Evolutionary conservation across 1,140 invertebrate genomes (phyloP), one percentile per base, ranked within the genome.

Genomic region (Trichomalopsis sarcophagae): DNA sequence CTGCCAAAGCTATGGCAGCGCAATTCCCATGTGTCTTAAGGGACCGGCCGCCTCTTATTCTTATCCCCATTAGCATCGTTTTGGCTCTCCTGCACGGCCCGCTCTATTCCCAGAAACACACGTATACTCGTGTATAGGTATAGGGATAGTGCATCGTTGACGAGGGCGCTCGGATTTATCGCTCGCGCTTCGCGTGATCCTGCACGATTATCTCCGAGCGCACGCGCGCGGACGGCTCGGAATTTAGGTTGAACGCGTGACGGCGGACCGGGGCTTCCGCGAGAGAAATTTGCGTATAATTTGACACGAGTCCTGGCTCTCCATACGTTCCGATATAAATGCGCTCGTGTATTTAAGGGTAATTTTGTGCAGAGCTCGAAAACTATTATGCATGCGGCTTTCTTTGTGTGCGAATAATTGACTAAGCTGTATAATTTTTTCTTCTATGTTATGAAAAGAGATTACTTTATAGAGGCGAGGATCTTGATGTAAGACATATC

Each of bases 151-250:
- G 30, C n/a, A 40, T 6, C 10, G n/a, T 66, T 40, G 81, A 83
- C 81, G 44, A 27, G 30, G 74, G 62, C n/a, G 21, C 27, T 50
- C 23, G 6, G 75, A 84, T 78, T 84, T 84, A 84, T 78, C 40
- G 62, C 74, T n/a, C 30, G 69, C 27, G 33, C 44, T 36, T 84
- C 76, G 83, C 83, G 84, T 85, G 84, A 75, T 81, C 4, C 50
- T 1, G 21, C 7, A 17, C 50, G 50, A 85, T 85, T 85, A 85
- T 75, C 69, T 79, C 2, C 17, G 10, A 14, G 33, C 21, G 73
- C 36, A 33, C 73, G 71, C 30, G 13, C 73, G 73, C 36, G 36
- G 14, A 3, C 13, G 6, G 36, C 14, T n/a, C 5, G 14, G 33
- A 75, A 75, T 33, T n/a, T 33, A 75, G 73, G 21, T n/a, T 36